These are phyloP conservation scores for Alsophila aescularia DNA, from an alignment of 2,888 invertebrate genomes.

Conservation along the genomic window DNA sequence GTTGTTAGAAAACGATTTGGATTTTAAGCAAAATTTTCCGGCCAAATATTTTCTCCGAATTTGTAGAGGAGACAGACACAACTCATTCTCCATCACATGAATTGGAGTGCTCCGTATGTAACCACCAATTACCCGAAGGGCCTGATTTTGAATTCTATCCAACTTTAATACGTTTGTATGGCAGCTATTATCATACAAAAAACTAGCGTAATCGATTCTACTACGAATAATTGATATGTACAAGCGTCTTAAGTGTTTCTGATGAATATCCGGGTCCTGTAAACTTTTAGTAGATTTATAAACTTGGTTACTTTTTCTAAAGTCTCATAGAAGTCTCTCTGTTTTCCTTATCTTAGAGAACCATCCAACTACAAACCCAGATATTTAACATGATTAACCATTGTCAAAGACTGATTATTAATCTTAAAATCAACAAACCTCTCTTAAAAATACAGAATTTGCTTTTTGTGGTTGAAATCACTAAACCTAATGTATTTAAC, in stretches of 20 bases:
- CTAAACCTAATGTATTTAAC: slow-evolving; percentile 9
- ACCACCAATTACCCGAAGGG: slow-evolving; percentile 32
- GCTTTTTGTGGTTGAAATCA: slow-evolving; percentile 35
- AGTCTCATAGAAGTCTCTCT: slow-evolving; percentile 39
- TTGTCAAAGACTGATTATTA: slow-evolving; percentile 6
- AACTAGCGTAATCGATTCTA: slow-evolving; percentile 37
- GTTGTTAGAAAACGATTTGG: slow-evolving; percentile 4
- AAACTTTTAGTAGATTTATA: neutral
- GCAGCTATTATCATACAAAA: slow-evolving; percentile 25
- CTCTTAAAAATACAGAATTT: slow-evolving; percentile 38
- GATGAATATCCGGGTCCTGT: slow-evolving; percentile 40
- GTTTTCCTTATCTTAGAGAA: slow-evolving; percentile 38
- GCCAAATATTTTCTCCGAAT: slow-evolving; percentile 25
- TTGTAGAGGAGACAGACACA: slow-evolving; percentile 20
- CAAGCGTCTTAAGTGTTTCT: slow-evolving; percentile 34
- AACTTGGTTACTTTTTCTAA: no score
- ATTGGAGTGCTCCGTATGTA: slow-evolving; percentile 35
- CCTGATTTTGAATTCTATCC: slow-evolving; percentile 35
- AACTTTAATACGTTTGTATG: slow-evolving; percentile 27
- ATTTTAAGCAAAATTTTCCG: slow-evolving; percentile 27
- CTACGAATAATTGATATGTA: slow-evolving; percentile 40
- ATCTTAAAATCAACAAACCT: slow-evolving; percentile 22
- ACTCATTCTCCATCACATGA: slow-evolving; percentile 25
- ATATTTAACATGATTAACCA: slow-evolving; percentile 35
- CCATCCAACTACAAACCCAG: slow-evolving; percentile 43